Evolutionary conservation across 1,140 invertebrate species (phyloP).

Genomic region (Aphelinus certus): DNA sequence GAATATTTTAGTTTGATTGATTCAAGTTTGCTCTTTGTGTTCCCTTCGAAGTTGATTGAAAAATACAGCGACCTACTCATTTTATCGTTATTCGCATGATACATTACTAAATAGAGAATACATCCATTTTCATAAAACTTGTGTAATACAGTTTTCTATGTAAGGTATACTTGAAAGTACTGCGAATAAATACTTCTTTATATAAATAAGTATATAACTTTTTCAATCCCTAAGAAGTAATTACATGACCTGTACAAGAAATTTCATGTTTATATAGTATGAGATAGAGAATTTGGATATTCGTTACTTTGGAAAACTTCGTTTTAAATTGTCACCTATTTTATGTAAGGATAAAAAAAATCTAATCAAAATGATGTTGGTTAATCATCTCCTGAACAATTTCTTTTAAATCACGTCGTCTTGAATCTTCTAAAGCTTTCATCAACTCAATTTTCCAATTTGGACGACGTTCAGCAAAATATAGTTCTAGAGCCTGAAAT

Average conservation of each 20-base stretch:
- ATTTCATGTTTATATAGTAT: too few species aligned
- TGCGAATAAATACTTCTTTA: constrained; percentile 39
- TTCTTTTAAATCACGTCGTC: constrained; percentile 55
- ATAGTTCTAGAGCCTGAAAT: constrained; percentile 52
- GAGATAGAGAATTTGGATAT: too few species aligned
- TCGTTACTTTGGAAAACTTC: too few species aligned
- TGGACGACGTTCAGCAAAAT: constrained; percentile 41
- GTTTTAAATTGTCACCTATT: too few species aligned
- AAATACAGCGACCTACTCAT: constrained; percentile 33
- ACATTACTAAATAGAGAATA: constrained; percentile 31
- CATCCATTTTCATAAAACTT: constrained; percentile 38
- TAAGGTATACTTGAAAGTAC: constrained; percentile 44
- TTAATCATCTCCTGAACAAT: constrained; percentile 47
- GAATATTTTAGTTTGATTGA: constrained; percentile 38
- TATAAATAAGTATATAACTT: constrained; percentile 20
- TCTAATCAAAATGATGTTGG: too few species aligned
- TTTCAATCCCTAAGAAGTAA: too few species aligned
- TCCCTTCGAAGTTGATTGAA: constrained; percentile 29
- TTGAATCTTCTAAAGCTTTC: constrained; percentile 51
- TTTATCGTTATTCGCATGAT: constrained; percentile 34
- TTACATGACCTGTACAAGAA: too few species aligned
- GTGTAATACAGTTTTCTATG: constrained; percentile 42
- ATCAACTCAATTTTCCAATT: constrained; percentile 54
- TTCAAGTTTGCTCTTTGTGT: constrained; percentile 31
- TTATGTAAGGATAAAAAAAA: too few species aligned